These are phyloP conservation scores for Latrodectus geometricus DNA, from an alignment of 1,140 invertebrate genomes.

Conservation along the genomic window DNA sequence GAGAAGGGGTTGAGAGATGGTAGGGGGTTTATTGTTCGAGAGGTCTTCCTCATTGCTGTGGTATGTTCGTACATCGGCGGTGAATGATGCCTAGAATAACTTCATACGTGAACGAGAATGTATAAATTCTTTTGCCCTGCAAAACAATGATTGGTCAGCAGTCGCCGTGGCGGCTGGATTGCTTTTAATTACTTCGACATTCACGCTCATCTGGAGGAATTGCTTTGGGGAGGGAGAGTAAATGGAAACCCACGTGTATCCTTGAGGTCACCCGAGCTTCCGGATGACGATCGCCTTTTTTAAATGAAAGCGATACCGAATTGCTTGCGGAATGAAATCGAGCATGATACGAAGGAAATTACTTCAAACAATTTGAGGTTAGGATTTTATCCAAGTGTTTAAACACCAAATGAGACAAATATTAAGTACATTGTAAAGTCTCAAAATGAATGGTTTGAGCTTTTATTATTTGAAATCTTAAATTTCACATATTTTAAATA, in stretches of 20 bases:
- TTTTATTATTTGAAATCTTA: too few species aligned
- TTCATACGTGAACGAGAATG: slow-evolving; percentile 25
- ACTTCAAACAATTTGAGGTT: too few species aligned
- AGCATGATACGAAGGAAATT: not conserved
- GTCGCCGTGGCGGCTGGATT: slow-evolving; percentile 20
- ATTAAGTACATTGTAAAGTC: too few species aligned
- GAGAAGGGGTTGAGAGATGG: not conserved
- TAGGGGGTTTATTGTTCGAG: slow-evolving; percentile 50
- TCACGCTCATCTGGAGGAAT: not conserved
- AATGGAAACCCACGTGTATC: not conserved
- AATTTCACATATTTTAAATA: too few species aligned
- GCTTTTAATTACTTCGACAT: slow-evolving; percentile 32
- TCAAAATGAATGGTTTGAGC: too few species aligned
- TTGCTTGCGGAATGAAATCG: not conserved
- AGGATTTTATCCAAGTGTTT: too few species aligned
- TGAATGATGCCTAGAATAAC: slow-evolving; percentile 32
- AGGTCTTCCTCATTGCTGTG: slow-evolving; percentile 24
- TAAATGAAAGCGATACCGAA: not conserved
- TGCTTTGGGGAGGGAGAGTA: not conserved
- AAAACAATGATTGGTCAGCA: slow-evolving; percentile 31
- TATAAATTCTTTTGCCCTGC: slow-evolving; percentile 29
- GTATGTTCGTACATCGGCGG: slow-evolving; percentile 28
- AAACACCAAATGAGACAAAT: too few species aligned
- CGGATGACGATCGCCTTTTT: not conserved
- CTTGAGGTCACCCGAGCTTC: not conserved